Conservation (phyloP, 2,113 vertebrate genomes). For the Pithys albifrons region DNA sequence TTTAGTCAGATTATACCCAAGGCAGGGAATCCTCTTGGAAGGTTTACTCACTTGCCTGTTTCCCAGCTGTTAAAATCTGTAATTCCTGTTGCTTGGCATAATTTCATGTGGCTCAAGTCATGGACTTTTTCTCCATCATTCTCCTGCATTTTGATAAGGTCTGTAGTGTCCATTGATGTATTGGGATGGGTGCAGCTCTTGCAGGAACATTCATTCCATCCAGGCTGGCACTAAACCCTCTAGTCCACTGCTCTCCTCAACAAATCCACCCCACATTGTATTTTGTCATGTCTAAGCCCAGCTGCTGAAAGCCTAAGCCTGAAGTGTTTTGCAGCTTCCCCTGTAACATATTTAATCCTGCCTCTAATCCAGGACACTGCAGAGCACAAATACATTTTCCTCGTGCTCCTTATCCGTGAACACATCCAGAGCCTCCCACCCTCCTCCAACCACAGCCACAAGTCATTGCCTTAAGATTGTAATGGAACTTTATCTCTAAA, state of each 20-base stretch:
- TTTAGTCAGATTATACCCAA: background rate
- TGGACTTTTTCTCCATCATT: background rate
- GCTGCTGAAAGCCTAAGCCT: background rate
- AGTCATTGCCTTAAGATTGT: background rate
- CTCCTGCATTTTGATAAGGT: background rate
- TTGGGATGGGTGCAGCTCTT: background rate
- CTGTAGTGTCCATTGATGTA: background rate
- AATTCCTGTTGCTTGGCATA: rapidly evolving
- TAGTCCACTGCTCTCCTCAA: background rate
- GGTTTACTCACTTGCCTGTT: background rate
- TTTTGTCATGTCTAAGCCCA: background rate
- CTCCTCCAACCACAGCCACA: background rate
- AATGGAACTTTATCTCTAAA: background rate
- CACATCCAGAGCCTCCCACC: background rate
- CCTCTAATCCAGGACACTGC: background rate
- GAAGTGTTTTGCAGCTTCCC: background rate
- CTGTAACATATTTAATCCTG: background rate
- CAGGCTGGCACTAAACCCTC: background rate
- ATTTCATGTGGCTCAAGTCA: background rate
- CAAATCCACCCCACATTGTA: background rate
- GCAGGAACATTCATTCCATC: background rate
- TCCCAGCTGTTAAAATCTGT: background rate
- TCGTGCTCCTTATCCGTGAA: background rate
- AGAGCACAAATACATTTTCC: background rate
- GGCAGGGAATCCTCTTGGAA: background rate